Conservation (phyloP, 2,888 invertebrate species). For the Rhagophthalmus giganteus region DNA sequence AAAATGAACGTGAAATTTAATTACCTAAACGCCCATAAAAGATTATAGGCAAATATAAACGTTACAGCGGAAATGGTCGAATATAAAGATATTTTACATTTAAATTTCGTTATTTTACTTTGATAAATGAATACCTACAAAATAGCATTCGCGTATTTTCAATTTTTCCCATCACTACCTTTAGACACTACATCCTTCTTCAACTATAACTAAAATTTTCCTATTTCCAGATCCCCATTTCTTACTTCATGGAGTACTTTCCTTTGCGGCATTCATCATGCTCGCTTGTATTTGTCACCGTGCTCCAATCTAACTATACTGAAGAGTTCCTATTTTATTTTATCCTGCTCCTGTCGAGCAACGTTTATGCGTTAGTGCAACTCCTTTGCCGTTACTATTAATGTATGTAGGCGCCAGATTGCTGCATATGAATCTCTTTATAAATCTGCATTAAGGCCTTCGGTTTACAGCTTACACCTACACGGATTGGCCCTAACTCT, state of each 20-base stretch:
- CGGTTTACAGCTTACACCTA: constrained; percentile 12
- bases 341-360: constrained; percentile 24
- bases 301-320: constrained; percentile 34
- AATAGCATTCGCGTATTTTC: constrained; percentile 21
- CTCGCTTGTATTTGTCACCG: constrained; percentile 36
- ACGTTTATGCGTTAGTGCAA: constrained; percentile 28
- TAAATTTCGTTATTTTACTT: no score
- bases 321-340: constrained; percentile 30
- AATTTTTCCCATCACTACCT: constrained; percentile 31
- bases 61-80: no score
- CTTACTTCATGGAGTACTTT: constrained; percentile 32
- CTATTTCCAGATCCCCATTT: constrained; percentile 35
- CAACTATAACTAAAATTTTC: constrained; percentile 35
- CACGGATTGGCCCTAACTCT: constrained; percentile 2
- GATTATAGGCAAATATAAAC: no score
- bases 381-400: constrained; percentile 16
- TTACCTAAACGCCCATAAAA: no score
- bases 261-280: constrained; percentile 34
- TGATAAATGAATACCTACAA: no score
- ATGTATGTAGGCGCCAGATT: constrained; percentile 18
- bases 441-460: constrained; percentile 11
- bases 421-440: constrained; percentile 11
- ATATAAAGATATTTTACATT: no score
- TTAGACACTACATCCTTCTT: constrained; percentile 31
- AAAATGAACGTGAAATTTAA: no score